phyloP scores from a whole-genome alignment of 2,113 vertebrate species.

The Phoenicopterus ruber region DNA sequence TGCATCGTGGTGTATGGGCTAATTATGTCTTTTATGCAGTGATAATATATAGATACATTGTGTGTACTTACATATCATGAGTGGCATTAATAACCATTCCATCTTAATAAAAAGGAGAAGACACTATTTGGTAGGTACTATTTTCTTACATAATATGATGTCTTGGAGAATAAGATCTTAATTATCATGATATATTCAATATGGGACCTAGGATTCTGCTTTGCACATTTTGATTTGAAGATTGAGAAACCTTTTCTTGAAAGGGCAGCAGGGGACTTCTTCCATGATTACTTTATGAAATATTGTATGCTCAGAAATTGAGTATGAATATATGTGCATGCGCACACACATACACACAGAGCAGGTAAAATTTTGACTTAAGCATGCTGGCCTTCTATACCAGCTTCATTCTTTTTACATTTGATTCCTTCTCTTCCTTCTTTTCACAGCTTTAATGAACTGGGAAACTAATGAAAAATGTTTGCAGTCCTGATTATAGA shows the following conservation, averaged over 20 bases:
- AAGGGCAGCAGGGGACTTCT: neutral
- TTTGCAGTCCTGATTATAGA: conserved; percentile 52
- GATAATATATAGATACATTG: neutral
- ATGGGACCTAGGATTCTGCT: neutral
- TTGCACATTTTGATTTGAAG: conserved; percentile 46
- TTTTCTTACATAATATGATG: neutral
- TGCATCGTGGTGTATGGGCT: neutral
- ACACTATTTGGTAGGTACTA: neutral
- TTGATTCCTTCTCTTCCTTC: conserved; percentile 35
- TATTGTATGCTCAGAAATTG: conserved; percentile 22
- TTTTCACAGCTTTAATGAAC: conserved; percentile 52
- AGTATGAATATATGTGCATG: neutral
- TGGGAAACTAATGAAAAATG: conserved; percentile 46
- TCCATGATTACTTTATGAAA: conserved; percentile 57
- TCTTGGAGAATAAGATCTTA: conserved; percentile 30
- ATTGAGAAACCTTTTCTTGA: neutral
- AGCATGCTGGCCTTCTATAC: neutral
- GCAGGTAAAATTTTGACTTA: conserved; percentile 28
- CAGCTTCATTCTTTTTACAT: neutral
- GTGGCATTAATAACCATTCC: neutral
- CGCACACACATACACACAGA: neutral
- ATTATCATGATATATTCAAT: conserved; percentile 40
- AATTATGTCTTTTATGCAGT: neutral
- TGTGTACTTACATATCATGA: neutral
- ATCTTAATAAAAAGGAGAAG: neutral